A percentile compares a stretch with the other conserved stretches of the same genome.
Evolutionary conservation across 2,888 invertebrate species (phyloP).

Genomic region (Oligia latruncula): DNA sequence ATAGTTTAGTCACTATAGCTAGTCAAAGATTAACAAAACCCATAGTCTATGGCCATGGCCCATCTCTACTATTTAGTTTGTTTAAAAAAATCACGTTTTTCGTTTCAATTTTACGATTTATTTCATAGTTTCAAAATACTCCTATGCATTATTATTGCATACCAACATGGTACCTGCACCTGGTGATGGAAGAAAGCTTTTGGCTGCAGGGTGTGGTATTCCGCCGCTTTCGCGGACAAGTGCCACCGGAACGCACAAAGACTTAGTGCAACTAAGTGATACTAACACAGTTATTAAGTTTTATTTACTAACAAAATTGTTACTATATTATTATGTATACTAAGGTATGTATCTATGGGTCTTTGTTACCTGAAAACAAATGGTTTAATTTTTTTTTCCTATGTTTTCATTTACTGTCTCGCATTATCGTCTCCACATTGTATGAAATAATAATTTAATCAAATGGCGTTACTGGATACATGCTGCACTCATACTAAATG

Average conservation of each 20-base stretch:
- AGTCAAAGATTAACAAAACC: not conserved
- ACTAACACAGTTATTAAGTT: too few species aligned
- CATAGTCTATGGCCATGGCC: too few species aligned
- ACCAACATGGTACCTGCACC: too few species aligned
- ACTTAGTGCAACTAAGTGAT: too few species aligned
- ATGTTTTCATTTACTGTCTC: not conserved
- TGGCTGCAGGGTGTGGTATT: too few species aligned
- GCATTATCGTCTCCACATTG: not conserved
- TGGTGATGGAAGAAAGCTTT: too few species aligned
- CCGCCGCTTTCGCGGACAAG: too few species aligned
- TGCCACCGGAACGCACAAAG: too few species aligned
- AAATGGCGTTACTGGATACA: not conserved
- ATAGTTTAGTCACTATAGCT: not conserved
- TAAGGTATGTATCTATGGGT: too few species aligned
- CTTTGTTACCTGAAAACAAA: too few species aligned
- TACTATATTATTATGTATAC: too few species aligned
- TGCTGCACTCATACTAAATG: not conserved
- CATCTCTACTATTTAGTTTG: not conserved
- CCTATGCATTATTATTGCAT: not conserved
- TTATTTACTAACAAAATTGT: too few species aligned
- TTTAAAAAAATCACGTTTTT: not conserved
- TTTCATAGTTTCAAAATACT: not conserved
- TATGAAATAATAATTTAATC: not conserved
- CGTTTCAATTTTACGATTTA: not conserved
- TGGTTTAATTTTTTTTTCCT: not conserved